These are phyloP conservation scores for Agapornis roseicollis DNA, from an alignment of 2,113 vertebrate genomes.

Conservation along the genomic window DNA sequence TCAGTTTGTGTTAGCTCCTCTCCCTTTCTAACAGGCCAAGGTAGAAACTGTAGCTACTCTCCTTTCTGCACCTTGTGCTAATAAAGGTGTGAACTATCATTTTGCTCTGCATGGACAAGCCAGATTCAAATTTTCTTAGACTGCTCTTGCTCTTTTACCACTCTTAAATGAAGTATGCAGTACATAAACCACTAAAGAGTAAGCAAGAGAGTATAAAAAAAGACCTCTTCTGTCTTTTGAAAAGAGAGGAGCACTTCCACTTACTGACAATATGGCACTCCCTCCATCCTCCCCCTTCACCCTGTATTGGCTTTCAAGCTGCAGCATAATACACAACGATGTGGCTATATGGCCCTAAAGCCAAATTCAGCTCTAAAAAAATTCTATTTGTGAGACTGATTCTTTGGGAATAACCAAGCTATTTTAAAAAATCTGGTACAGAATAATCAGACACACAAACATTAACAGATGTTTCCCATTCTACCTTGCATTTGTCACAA, in stretches of 20 bases:
- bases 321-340: neutral
- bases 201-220: neutral
- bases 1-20: neutral
- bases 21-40: neutral
- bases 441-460: neutral
- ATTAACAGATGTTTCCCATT: neutral
- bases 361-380: neutral
- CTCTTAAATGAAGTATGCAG: neutral
- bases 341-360: neutral
- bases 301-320: conserved; percentile 6
- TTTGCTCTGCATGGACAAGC: neutral
- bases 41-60: neutral
- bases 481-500: neutral
- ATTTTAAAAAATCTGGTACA: neutral
- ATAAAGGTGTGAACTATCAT: neutral
- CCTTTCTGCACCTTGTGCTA: neutral
- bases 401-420: neutral
- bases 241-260: neutral
- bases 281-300: neutral
- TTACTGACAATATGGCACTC: neutral
- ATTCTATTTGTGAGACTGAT: neutral
- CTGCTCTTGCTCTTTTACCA: neutral
- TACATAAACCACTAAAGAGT: neutral
- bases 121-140: neutral
- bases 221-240: neutral